Evolutionary conservation across 2,888 invertebrate genomes (phyloP).

Genomic region (Andricus quercusramuli): DNA sequence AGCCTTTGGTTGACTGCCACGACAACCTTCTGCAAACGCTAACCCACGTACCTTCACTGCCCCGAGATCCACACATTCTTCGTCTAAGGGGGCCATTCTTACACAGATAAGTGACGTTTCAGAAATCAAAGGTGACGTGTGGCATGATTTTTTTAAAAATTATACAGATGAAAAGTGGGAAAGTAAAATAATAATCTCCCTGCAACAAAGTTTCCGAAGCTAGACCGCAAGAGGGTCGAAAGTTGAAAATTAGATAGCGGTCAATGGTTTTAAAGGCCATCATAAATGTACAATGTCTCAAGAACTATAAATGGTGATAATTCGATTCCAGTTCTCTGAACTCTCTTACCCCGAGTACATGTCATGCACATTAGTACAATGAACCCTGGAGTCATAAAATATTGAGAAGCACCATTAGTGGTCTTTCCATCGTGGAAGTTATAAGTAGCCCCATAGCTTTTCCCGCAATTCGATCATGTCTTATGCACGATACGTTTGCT

Average conservation of each 20-base stretch:
- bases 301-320: neutral
- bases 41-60: too few species aligned
- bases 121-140: too few species aligned
- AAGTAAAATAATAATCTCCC: too few species aligned
- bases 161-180: too few species aligned
- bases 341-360: neutral
- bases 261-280: neutral
- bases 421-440: slow-evolving; percentile 8
- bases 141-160: too few species aligned
- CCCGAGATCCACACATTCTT: too few species aligned
- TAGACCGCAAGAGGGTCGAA: neutral
- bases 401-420: slow-evolving; percentile 10
- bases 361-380: neutral
- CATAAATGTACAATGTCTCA: neutral
- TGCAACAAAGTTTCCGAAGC: too few species aligned
- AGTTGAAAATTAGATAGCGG: neutral
- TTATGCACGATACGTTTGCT: slow-evolving; percentile 12
- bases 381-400: slow-evolving; percentile 31
- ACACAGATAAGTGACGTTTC: too few species aligned
- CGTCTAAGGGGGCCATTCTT: too few species aligned
- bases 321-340: neutral
- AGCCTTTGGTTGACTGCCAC: too few species aligned
- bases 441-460: slow-evolving; percentile 17
- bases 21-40: too few species aligned
- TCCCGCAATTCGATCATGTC: slow-evolving; percentile 5